Conservation (phyloP, 2,797 vertebrate species). For the Hylomyscus alleni region DNA sequence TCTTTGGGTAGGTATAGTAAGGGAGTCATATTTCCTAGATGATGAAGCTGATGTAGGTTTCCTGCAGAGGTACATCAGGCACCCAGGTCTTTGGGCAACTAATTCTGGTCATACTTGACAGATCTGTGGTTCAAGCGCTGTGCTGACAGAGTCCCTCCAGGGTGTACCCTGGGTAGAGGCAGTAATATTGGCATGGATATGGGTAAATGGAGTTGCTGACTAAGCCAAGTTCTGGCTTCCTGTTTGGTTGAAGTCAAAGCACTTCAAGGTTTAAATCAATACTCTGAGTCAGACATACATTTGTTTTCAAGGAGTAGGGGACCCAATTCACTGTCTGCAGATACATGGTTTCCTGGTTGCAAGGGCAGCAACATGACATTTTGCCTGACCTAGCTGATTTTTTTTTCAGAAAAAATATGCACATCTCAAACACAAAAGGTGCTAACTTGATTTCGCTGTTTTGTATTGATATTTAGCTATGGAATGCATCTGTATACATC, state of each 20-base stretch:
- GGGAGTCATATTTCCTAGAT: not conserved
- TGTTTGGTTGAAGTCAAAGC: conserved; percentile 4
- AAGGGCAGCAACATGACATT: not conserved
- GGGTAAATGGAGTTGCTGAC: not conserved
- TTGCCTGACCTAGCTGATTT: not conserved
- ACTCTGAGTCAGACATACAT: not conserved
- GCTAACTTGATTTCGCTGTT: not conserved
- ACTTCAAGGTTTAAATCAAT: conserved; percentile 10
- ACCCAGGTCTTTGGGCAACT: not conserved
- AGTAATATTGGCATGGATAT: too few species aligned
- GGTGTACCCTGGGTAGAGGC: not conserved
- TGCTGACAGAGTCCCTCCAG: not conserved
- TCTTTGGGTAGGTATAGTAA: not conserved
- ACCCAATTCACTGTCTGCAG: not conserved
- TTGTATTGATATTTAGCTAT: not conserved
- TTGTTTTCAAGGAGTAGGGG: not conserved
- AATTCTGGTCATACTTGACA: not conserved
- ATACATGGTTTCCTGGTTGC: not conserved
- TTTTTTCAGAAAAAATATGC: not conserved
- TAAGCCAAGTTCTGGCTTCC: not conserved
- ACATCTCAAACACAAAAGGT: conserved; percentile 33
- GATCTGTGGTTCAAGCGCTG: not conserved
- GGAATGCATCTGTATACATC: not conserved
- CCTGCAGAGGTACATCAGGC: not conserved
- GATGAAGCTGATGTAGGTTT: not conserved